Base-by-base conservation (phyloP, 2,113 vertebrate genomes). In the Sclerurus mexicanus region DNA sequence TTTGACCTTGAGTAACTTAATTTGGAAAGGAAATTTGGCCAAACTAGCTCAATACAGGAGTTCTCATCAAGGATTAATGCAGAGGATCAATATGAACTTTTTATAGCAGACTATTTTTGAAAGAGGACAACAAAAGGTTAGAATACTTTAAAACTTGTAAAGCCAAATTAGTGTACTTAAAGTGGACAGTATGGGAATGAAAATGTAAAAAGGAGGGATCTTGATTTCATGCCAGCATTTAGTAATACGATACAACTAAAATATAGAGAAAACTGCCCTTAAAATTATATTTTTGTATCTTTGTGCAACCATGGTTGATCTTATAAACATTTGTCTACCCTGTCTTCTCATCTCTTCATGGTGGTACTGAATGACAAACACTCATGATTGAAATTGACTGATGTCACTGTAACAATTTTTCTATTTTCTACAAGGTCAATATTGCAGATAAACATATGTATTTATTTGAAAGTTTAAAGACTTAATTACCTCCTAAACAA, bases 1-100 rank as follows among this genome's bases (percentile, higher is more conserved):
- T 96, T 96, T 91, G 93, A 96, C 93, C 91, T 95, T 96, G 89
- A 75, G 74, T 89, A 96, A 96, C 74, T 83, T 91, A 82, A 94
- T 95, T 97, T 94, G 87, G 87, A 96, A 80, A 93, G 76, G 91
- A 96, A 96, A 89, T 89, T 94, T 89, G 49, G 78, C 73, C 89
- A 83, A 79, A 93, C 63, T 62, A 74, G 23, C 66, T 91, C 87
- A 82, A 14, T 60, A 39, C 16, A 5, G 59, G 62, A 87, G 71
- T 85, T 95, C 78, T 95, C 91, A 89, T 94, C 89, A 93, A 91
- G 91, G 77, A 95, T 91, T 96, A 94, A 94, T 84, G 86, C 80
- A 42, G 18, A 86, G 72, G 80, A 93, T 96, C 91, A 90, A 92
- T 95, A 95, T 68, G 68, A 76, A 96, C 88, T 90, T 95, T 94